A percentile compares a stretch with the other conserved stretches of the same genome.
Conservation (phyloP, 2,888 invertebrate species). For the Stenichneumon culpator region DNA sequence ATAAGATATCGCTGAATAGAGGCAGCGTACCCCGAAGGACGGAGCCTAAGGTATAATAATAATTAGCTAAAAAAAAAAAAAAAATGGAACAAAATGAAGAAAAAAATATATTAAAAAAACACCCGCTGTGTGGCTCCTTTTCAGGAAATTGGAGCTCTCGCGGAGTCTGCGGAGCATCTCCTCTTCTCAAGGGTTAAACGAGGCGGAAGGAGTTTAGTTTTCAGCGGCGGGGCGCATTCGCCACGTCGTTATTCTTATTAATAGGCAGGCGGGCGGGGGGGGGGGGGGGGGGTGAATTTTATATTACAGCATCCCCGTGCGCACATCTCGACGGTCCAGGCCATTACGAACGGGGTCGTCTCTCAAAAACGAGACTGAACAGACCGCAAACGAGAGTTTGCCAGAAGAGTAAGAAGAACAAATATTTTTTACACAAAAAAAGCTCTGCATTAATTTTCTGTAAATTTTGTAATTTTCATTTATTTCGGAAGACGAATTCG, state of each 20-base stretch:
- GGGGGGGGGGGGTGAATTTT: constrained; percentile 64
- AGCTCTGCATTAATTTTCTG: too few species aligned
- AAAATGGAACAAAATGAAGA: background rate
- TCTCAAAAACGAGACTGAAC: constrained; percentile 9
- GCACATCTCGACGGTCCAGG: constrained; percentile 11
- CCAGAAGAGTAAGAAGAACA: background rate
- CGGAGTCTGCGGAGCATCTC: constrained; percentile 62
- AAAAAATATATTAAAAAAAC: background rate
- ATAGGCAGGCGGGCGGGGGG: constrained; percentile 76
- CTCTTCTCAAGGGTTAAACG: constrained; percentile 43
- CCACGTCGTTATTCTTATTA: constrained; percentile 78
- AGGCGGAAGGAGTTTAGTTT: constrained; percentile 32
- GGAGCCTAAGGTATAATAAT: constrained; percentile 22
- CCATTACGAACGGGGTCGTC: constrained; percentile 17
- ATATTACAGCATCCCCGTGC: constrained; percentile 36
- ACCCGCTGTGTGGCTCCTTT: background rate
- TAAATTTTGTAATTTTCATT: too few species aligned
- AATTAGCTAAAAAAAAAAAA: constrained; percentile 32
- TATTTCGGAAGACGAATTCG: background rate
- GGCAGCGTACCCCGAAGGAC: background rate
- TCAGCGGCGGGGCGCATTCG: constrained; percentile 37
- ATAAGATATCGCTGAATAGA: constrained; percentile 38
- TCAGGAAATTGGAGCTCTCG: constrained; percentile 58
- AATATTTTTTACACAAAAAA: background rate
- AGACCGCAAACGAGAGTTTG: background rate